Conservation (phyloP, 2,888 invertebrate species). For the Drosophila nr. perissopoda region DNA sequence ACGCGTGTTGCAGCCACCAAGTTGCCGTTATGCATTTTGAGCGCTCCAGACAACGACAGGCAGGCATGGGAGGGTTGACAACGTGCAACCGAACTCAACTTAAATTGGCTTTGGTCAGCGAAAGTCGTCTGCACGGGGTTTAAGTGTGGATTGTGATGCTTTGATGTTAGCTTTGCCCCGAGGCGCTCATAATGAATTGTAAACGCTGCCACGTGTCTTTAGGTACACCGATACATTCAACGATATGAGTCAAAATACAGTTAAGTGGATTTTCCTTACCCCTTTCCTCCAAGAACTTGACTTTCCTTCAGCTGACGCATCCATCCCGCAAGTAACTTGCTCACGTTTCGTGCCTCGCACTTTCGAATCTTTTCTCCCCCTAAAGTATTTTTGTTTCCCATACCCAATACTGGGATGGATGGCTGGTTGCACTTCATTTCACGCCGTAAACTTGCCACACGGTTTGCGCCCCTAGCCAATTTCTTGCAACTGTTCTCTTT, state of each 20-base stretch:
- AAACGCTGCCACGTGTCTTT: slow-evolving; percentile 73
- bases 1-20: slow-evolving; percentile 59
- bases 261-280: slow-evolving; percentile 33
- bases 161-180: slow-evolving; percentile 46
- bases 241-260: slow-evolving; percentile 22
- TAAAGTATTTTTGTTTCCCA: slow-evolving; percentile 16
- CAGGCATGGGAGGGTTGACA: slow-evolving; percentile 47
- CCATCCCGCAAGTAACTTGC: slow-evolving; percentile 10
- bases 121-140: slow-evolving; percentile 35
- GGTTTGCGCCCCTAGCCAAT: slow-evolving; percentile 25
- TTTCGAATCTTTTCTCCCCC: slow-evolving; percentile 1
- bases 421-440: slow-evolving; percentile 60
- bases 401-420: slow-evolving; percentile 16
- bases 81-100: slow-evolving; percentile 35
- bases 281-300: slow-evolving; percentile 26
- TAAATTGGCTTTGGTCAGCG: slow-evolving; percentile 68
- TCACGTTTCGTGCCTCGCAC: slow-evolving; percentile 41
- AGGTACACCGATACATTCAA: slow-evolving; percentile 3
- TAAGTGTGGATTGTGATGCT: slow-evolving; percentile 31
- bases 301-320: slow-evolving; percentile 9
- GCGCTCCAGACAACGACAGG: slow-evolving; percentile 45
- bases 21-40: slow-evolving; percentile 72
- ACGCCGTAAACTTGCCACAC: slow-evolving; percentile 46
- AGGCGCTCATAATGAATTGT: slow-evolving; percentile 74
- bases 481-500: slow-evolving; percentile 37